Conservation (phyloP, 2,113 vertebrate genomes). For the Phrynocephalus versicolor region DNA sequence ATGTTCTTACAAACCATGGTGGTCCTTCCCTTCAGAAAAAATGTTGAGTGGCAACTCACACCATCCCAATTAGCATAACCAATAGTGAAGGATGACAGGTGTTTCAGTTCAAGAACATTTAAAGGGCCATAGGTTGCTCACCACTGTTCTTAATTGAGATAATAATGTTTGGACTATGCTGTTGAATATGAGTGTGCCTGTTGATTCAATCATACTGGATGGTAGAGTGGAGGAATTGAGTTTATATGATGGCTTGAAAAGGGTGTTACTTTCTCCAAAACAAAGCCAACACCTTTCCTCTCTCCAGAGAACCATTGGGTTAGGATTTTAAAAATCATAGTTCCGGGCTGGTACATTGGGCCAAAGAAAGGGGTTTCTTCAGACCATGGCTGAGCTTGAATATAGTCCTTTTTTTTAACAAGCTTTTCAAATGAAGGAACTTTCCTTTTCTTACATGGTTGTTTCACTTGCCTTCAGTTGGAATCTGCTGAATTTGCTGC, state of each 20-base stretch:
- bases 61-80: background rate
- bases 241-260: background rate
- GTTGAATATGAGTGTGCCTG: background rate
- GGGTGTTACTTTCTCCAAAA: too few relatives aligned
- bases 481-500: conserved; percentile 32
- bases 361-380: background rate
- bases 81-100: background rate
- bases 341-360: background rate
- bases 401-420: conserved; percentile 23
- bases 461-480: background rate
- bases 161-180: background rate
- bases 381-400: background rate
- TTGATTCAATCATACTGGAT: background rate
- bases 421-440: conserved; percentile 30
- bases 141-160: background rate
- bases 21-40: background rate
- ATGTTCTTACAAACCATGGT: background rate
- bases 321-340: background rate
- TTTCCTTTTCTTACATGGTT: conserved; percentile 5
- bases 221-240: conserved; percentile 7
- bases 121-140: background rate
- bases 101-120: background rate
- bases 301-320: too few relatives aligned
- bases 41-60: background rate
- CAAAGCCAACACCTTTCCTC: background rate